Conservation (phyloP, 2,797 vertebrate genomes). For the Hydrolagus colliei region DNA sequence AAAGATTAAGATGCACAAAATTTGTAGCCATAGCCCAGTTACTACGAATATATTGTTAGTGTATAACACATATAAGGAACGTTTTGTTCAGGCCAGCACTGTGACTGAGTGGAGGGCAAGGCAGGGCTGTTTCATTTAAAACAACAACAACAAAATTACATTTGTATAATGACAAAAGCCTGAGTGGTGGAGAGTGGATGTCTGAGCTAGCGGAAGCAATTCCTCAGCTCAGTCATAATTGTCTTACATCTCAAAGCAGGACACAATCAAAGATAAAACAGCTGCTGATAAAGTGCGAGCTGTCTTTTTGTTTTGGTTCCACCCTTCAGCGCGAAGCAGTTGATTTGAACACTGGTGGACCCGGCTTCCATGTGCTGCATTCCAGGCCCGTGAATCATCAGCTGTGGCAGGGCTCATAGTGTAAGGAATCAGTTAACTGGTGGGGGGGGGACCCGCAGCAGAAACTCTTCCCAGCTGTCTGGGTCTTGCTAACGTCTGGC, state of each 20-base stretch:
- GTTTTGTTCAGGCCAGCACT: not conserved
- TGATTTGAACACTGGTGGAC: slow-evolving; percentile 37
- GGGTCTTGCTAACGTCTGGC: not conserved
- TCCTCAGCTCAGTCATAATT: not conserved
- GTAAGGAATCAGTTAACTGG: slow-evolving; percentile 28
- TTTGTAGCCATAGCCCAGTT: not conserved
- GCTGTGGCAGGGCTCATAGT: slow-evolving; percentile 34
- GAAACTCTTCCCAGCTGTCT: slow-evolving; percentile 35
- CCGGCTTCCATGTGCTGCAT: slow-evolving; percentile 38
- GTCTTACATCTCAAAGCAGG: not conserved
- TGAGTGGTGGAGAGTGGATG: too few relatives aligned
- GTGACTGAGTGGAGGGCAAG: not conserved
- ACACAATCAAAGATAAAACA: not conserved
- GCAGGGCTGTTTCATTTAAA: too few relatives aligned
- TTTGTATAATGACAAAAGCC: too few relatives aligned
- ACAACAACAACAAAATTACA: too few relatives aligned
- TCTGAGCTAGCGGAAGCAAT: not conserved
- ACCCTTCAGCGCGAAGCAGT: slow-evolving; percentile 35
- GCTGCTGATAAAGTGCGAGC: not conserved
- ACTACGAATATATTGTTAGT: too few relatives aligned
- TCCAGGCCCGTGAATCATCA: slow-evolving; percentile 42
- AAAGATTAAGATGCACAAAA: not conserved
- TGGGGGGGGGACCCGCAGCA: slow-evolving; percentile 19
- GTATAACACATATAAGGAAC: not conserved
- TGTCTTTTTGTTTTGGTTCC: slow-evolving; percentile 14